Conservation (phyloP, 2,888 invertebrate genomes). For the Brachypterus glaber region DNA sequence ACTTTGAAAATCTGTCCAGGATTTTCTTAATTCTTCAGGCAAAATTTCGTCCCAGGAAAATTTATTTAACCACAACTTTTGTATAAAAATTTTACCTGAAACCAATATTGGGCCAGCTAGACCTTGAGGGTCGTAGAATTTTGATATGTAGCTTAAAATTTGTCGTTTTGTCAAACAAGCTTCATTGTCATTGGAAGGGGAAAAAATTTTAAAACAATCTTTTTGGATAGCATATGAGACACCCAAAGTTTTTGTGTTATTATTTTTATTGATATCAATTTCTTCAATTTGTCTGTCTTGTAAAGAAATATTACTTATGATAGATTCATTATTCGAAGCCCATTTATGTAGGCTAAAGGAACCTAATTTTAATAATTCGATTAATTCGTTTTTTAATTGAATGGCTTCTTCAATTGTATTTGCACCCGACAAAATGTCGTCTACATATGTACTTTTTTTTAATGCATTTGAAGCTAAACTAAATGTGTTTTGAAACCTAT, state of each 20-base stretch:
- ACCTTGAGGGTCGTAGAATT: neutral
- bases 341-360: conserved; percentile 14
- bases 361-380: conserved; percentile 7
- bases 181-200: neutral
- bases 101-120: too few relatives aligned
- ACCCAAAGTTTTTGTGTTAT: neutral
- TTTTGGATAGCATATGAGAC: neutral
- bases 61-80: too few relatives aligned
- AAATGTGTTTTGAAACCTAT: conserved; percentile 6
- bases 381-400: conserved; percentile 5
- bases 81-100: too few relatives aligned
- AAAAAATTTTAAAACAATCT: neutral
- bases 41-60: too few relatives aligned
- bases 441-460: conserved; percentile 13
- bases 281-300: neutral
- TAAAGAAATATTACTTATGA: neutral
- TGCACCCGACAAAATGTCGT: conserved; percentile 13
- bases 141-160: neutral
- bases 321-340: neutral
- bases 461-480: conserved; percentile 13
- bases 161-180: neutral
- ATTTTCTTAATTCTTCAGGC: too few relatives aligned
- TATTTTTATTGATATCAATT: neutral
- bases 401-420: conserved; percentile 3
- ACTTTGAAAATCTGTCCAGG: too few relatives aligned